Evolutionary conservation across 1,140 invertebrate species (phyloP).

Genomic region (Limonius californicus): DNA sequence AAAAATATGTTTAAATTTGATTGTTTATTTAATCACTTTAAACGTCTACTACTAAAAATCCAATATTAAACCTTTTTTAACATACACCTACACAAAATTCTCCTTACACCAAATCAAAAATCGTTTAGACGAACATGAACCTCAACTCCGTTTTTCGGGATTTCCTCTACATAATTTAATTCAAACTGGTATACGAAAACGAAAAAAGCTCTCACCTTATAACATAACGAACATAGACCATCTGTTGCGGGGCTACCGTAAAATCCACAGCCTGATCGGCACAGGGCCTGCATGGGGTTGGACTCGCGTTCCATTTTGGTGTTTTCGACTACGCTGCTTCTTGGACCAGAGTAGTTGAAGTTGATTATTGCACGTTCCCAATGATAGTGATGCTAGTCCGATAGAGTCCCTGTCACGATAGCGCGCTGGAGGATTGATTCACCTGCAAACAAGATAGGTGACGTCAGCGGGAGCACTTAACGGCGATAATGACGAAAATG

Average conservation of each 20-base stretch:
- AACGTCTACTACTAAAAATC: too few species aligned
- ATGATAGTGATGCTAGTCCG: background rate
- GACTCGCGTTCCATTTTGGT: slow-evolving; percentile 83
- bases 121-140: background rate
- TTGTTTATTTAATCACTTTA: too few species aligned
- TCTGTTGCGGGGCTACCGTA: slow-evolving; percentile 96
- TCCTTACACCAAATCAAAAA: background rate
- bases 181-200: background rate
- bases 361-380: background rate
- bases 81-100: too few species aligned
- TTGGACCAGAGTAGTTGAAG: too few species aligned
- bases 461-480: too few species aligned
- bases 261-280: slow-evolving; percentile 96
- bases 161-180: background rate
- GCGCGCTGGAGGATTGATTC: background rate
- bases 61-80: too few species aligned
- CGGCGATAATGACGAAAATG: too few species aligned
- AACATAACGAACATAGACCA: slow-evolving; percentile 97
- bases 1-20: too few species aligned
- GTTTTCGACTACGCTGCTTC: too few species aligned
- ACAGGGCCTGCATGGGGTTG: slow-evolving; percentile 92
- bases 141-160: too few species aligned
- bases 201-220: slow-evolving; percentile 71
- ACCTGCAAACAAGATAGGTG: background rate
- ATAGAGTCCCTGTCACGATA: slow-evolving; percentile 1